phyloP scores from a whole-genome alignment of 2,113 vertebrate genomes.

The Poicephalus meyeri region DNA sequence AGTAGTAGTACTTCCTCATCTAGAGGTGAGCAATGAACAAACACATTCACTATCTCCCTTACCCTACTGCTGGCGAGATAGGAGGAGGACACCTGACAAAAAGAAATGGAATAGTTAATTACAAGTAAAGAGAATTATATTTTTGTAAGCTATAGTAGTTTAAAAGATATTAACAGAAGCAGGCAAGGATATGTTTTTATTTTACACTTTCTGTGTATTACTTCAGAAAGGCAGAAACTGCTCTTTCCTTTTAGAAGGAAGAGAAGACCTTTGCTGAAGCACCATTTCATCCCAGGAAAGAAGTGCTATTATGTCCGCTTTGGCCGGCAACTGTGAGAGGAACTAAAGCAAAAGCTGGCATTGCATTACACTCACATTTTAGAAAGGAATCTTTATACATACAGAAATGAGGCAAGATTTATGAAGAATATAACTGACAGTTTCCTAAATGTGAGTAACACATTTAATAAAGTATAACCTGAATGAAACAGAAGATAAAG shows the following conservation, averaged over 20 bases:
- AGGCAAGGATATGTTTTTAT: not conserved
- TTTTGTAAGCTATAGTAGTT: not conserved
- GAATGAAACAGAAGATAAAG: not conserved
- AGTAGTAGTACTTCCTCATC: not conserved
- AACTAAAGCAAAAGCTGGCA: not conserved
- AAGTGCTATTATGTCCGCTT: not conserved
- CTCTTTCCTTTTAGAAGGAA: not conserved
- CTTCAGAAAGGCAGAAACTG: not conserved
- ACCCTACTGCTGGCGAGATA: not conserved
- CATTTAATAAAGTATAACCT: not conserved
- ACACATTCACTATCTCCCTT: not conserved
- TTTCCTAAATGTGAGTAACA: not conserved
- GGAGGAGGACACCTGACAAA: not conserved
- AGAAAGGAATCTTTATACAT: not conserved
- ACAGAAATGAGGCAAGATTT: not conserved
- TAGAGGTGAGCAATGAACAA: not conserved
- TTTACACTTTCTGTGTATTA: not conserved
- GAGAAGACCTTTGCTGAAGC: not conserved
- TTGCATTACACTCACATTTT: not conserved
- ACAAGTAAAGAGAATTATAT: not conserved
- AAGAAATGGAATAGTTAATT: not conserved
- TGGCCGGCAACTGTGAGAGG: not conserved
- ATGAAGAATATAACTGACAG: not conserved
- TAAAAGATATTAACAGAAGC: not conserved
- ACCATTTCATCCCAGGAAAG: not conserved